Evolutionary conservation across 2,888 invertebrate species (phyloP).

Genomic region (Pseudococcus longispinus): DNA sequence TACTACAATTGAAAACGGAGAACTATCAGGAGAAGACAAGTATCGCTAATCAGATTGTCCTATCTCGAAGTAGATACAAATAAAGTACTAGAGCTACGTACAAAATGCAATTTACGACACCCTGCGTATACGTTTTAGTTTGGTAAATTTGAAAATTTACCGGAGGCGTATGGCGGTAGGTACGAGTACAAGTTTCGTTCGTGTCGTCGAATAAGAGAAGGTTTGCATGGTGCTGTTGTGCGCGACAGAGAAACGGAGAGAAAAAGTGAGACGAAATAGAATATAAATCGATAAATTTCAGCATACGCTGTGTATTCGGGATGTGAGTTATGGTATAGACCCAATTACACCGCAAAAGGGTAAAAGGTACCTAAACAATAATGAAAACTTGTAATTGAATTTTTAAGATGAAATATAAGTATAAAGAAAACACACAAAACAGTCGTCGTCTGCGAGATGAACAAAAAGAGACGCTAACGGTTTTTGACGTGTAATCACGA

Average conservation of each 20-base stretch:
- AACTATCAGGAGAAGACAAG: no score
- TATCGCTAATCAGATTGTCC: no score
- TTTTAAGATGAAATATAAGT: not conserved
- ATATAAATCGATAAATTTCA: not conserved
- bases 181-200: no score
- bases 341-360: not conserved
- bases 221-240: no score
- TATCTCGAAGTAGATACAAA: no score
- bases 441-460: not conserved
- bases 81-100: no score
- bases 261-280: not conserved
- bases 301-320: not conserved
- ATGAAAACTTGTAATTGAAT: constrained; percentile 18
- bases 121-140: no score
- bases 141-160: no score
- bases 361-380: not conserved
- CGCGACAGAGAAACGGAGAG: not conserved
- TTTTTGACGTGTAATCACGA: not conserved
- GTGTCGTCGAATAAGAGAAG: no score
- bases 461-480: constrained; percentile 4
- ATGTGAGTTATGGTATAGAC: not conserved
- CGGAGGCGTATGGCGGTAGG: no score
- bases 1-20: no score
- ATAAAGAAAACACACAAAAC: not conserved
- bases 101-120: no score